Conservation (phyloP, 2,113 vertebrate genomes). For the Hyperoodon ampullatus region DNA sequence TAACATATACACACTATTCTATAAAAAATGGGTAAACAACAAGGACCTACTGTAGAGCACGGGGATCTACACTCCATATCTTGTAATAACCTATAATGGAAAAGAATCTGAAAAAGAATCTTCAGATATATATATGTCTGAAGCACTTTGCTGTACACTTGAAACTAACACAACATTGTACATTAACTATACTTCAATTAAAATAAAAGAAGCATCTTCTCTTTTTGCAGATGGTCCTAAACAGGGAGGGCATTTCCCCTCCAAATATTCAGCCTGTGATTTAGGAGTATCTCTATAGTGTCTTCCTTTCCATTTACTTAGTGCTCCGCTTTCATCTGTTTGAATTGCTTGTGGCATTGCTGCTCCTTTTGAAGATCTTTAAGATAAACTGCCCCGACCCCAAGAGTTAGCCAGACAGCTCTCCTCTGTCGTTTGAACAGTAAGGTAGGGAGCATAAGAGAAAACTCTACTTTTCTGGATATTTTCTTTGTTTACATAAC, state of each 20-base stretch:
- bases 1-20: not conserved
- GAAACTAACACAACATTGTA: not conserved
- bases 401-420: not conserved
- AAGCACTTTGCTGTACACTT: not conserved
- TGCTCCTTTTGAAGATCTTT: not conserved
- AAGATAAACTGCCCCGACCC: not conserved
- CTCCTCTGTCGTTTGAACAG: not conserved
- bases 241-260: accelerated
- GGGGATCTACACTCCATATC: not conserved
- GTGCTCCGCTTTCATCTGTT: not conserved
- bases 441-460: not conserved
- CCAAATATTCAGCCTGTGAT: accelerated
- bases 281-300: not conserved
- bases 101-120: not conserved
- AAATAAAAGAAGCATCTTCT: not conserved
- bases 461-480: not conserved
- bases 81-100: not conserved
- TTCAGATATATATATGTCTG: not conserved
- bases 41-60: not conserved
- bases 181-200: not conserved
- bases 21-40: not conserved
- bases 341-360: not conserved
- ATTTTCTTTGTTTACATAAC: not conserved
- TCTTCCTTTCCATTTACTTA: not conserved
- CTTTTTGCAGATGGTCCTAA: not conserved